Base-by-base conservation (phyloP, 1,140 invertebrate genomes). In the Ephestia elutella region DNA sequence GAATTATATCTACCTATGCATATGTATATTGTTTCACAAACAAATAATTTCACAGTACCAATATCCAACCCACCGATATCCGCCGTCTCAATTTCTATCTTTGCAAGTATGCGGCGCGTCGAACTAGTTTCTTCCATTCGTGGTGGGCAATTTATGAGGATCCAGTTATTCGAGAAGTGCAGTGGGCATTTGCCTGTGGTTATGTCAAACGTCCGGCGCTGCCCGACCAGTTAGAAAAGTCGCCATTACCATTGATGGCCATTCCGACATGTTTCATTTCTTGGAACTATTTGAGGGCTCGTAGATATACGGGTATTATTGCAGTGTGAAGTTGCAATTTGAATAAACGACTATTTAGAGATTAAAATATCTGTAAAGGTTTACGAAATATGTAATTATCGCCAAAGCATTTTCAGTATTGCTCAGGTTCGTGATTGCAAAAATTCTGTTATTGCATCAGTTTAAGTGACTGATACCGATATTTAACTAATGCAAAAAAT, bases 141-240 rank as follows among this genome's bases (percentile, higher is more conserved):
- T 15, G 13, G 15, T 15, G 38, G 13, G 0, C 13, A 55, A 55
- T 55, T 50, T 62, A 57, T 57, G 13, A 51, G 38, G 48, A 54
- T 63, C 50, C 44, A 61, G 70, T 68, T 68, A 71, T 70, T 63
- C 64, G 66, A 71, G 63, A 71, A 63, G 15, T 56, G 55, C 44
- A 28, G 13, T 57, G 21, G 38, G 17, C 55, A 49, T 18, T 68
- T 65, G 62, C 66, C 70, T 73, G 73, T 67, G 71, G 73, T 78
- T 73, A 73, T 65, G 62, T 73, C 73, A 65, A 44, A 44, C 38
- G 13, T 32, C 30, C 30, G 32, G 5, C 15, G 38, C 15, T 3
- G 38, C 15, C 0, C 2, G 38, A 44, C 38, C 13, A 44, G 38
- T 44, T 15, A 44, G 38, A 44, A 44, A 44, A 44, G 70, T 76